Evolutionary conservation across 2,113 vertebrate species (phyloP).

Genomic region (Microcebus lehilahytsara): DNA sequence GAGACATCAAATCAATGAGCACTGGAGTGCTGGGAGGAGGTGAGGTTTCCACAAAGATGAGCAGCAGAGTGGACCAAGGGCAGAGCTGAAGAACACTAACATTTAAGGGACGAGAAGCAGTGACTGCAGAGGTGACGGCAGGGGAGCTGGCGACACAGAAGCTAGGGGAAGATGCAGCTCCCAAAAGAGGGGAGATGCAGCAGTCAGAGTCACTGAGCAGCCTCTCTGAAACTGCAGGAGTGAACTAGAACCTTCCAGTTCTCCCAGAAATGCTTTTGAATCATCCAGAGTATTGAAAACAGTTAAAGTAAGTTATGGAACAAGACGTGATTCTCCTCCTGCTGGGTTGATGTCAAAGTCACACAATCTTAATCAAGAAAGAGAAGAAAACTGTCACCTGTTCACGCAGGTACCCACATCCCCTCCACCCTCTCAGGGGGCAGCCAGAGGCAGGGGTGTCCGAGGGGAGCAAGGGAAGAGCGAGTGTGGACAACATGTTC

Average conservation of each 20-base stretch:
- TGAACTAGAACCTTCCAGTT: not conserved
- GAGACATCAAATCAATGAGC: not conserved
- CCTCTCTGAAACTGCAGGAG: not conserved
- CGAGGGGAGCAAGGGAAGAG: not conserved
- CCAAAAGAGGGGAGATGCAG: not conserved
- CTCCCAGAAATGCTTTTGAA: not conserved
- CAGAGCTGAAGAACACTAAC: not conserved
- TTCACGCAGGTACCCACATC: not conserved
- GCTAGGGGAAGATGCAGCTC: not conserved
- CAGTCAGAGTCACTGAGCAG: accelerated
- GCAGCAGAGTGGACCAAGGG: not conserved
- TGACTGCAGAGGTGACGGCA: not conserved
- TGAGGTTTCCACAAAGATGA: not conserved
- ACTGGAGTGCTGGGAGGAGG: not conserved
- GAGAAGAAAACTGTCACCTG: not conserved
- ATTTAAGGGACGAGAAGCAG: not conserved
- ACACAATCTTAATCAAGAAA: not conserved
- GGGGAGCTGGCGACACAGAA: not conserved
- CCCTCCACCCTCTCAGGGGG: not conserved
- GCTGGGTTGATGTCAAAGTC: not conserved
- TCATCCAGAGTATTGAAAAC: not conserved
- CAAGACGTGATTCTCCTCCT: not conserved
- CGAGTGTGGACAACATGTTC: not conserved
- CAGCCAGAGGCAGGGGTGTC: not conserved
- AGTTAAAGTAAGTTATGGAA: not conserved